Base-by-base conservation (phyloP, 2,888 invertebrate genomes). In the Drosophila prostipennis region DNA sequence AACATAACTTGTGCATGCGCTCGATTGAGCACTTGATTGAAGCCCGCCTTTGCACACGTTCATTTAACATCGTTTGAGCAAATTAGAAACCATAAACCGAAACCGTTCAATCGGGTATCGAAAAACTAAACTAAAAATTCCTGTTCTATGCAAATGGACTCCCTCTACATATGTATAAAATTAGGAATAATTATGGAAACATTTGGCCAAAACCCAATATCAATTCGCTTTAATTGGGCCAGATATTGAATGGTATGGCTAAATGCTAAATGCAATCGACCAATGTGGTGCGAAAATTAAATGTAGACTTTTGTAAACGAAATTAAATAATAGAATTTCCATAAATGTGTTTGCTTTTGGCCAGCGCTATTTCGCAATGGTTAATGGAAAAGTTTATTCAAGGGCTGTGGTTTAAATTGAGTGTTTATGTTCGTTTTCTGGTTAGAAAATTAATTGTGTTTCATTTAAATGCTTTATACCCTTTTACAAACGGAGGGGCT, bases 1-100 rank as follows among this genome's bases (percentile, higher is more conserved):
- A 72, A 65, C 61, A 83, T 58, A 68, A 59, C 68, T 65, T 83
- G 80, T 77, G 80, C 60, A 80, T 53, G 51, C 79, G 65, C 77
- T 40, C 56, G 65, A 74, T 74, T 79, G 71, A 63, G 68, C 68
- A 51, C 42, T 53, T 52, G 65, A 65, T 67, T 40, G 65, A 67
- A 34, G 48, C 48, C 26, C 19, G 37, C 42, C 58, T n/a, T 6
- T 48, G 19, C 60, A 48, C 39, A 23, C 26, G 29, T 39, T 14
- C 37, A 39, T 37, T 45, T 46, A 46, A 64, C 32, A 59, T 69
- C 54, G 70, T 54, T 60, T 69, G 65, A 48, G 48, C 65, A 67
- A 65, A 65, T 67, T 67, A 67, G 46, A 42, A 48, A 65, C 54
- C 55, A 46, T 40, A 19, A 48, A 36, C 46, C n/a, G 16, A 37